phyloP scores from a whole-genome alignment of 2,797 vertebrate genomes.

The Parauchenoglanis ngamensis region DNA sequence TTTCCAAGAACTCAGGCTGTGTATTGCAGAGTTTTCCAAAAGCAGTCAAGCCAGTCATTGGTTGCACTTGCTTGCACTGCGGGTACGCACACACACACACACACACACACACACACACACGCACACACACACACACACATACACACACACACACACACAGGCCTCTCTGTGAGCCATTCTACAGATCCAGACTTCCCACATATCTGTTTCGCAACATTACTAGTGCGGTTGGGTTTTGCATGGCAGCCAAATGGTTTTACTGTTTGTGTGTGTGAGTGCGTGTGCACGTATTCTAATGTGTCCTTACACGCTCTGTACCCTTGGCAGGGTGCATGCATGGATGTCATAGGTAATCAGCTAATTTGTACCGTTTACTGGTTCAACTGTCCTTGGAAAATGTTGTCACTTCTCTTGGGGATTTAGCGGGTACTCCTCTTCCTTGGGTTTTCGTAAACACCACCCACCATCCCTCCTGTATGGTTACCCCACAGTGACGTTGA shows the following conservation, averaged over 20 bases:
- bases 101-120: constrained; percentile 22
- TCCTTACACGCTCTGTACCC: not conserved
- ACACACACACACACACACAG: not conserved
- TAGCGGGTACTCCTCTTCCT: not conserved
- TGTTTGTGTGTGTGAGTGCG: not conserved
- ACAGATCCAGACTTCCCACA: constrained; percentile 35
- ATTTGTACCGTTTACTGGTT: not conserved
- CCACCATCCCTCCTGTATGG: not conserved
- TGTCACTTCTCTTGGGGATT: constrained; percentile 22
- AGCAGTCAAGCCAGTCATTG: not conserved
- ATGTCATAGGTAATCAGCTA: not conserved
- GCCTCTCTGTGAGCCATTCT: not conserved
- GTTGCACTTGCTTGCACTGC: not conserved
- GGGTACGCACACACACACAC: not conserved
- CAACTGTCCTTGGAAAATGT: constrained; percentile 48
- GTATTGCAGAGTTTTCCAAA: constrained; percentile 22
- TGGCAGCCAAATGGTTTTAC: not conserved
- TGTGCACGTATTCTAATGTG: not conserved
- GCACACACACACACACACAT: not conserved
- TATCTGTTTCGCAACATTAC: constrained; percentile 41
- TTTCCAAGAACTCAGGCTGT: constrained; percentile 46
- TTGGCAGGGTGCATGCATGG: not conserved
- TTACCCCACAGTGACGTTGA: not conserved
- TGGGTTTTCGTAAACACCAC: not conserved
- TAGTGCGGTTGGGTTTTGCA: not conserved